Base-by-base conservation (phyloP, 1,140 invertebrate species). In the Apis laboriosa region DNA sequence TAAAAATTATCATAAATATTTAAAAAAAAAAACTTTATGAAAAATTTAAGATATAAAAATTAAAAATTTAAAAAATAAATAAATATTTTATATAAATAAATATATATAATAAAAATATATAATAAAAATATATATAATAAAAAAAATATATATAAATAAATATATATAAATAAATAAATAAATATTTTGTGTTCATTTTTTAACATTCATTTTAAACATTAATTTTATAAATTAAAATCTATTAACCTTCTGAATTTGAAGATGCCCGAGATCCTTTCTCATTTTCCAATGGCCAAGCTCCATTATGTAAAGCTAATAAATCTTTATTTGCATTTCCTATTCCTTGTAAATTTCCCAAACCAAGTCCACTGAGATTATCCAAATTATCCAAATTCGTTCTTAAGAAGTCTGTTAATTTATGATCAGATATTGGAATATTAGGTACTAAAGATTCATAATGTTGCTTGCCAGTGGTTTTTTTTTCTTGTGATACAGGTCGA, bases 361-460 rank as follows among this genome's bases (percentile, higher is more conserved):
- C 92, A 63, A 93, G 86, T 90, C 89, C 94, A 77, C 93, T 94
- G 15, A 96, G 91, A 28, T 95, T 96, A 90, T 97, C 96, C 63
- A 97, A 92, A 91, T 95, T 96, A 89, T 97, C 96, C 78, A 97
- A 91, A 93, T 97, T 97, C 4, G 96, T 95, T 84, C 93, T 88
- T 67, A 95, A 90, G 90, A 96, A 96, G 85, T 96, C 95, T 51
- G 94, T 94, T 58, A 96, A 87, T 90, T 96, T 96, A 84, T 95
- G 95, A 86, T 96, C 95, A 79, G 92, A 92, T 21, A 95, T 89
- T 15, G 94, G 93, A 90, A 93, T 94, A 90, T 89, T 93, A 28
- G 91, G 79, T 84, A 93, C 88, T 21, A 91, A 76, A 61, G 92
- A 92, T 89, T 94, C 93, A 70, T 93, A 93, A 84, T 93, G 91